Base-by-base conservation (phyloP, 2,888 invertebrate genomes). In the Napeogenes inachia region DNA sequence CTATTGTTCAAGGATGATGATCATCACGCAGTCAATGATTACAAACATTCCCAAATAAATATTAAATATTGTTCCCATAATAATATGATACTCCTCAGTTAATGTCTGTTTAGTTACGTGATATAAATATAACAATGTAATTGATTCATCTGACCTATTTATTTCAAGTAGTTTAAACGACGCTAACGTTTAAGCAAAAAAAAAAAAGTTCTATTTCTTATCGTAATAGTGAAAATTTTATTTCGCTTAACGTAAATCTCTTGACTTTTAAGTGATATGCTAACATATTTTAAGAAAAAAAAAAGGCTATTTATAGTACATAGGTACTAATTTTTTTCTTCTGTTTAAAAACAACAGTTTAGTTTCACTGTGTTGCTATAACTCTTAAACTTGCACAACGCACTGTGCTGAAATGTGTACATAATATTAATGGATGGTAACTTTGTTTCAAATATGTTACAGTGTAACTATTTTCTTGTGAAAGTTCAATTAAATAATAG, bases 1-100 rank as follows among this genome's bases (percentile, higher is more conserved):
- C 76, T 72, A 79, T 80, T 81, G 78, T 79, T 66, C 21, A 53
- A 45, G 33, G 58, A n/a, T n/a, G n/a, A n/a, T n/a, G n/a, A 56
- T 63, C 60, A 67, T 68, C 68, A 63, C 62, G 62, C 32, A 10
- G 21, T 21, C 21, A 21, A 21, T 3, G 21, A 21, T 21, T 21
- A 21, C 21, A 21, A 21, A 21, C 21, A 21, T 21, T 21, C 21
- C n/a, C n/a, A n/a, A n/a, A n/a, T n/a, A n/a, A n/a, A n/a, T n/a
- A n/a, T n/a, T n/a, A n/a, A n/a, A n/a, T n/a, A n/a, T 21, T 21
- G 1, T 21, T 21, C 21, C 21, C 21, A 21, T 21, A 50, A 50
- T 21, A 50, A 30, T 4, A 30, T 50, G 30, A 30, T 50, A 4
- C 30, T 30, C 30, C 30, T 8, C 8, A 13, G 30, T 30, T 21